Base-by-base conservation (phyloP, 2,888 invertebrate genomes). In the Schrankia costaestrigalis region DNA sequence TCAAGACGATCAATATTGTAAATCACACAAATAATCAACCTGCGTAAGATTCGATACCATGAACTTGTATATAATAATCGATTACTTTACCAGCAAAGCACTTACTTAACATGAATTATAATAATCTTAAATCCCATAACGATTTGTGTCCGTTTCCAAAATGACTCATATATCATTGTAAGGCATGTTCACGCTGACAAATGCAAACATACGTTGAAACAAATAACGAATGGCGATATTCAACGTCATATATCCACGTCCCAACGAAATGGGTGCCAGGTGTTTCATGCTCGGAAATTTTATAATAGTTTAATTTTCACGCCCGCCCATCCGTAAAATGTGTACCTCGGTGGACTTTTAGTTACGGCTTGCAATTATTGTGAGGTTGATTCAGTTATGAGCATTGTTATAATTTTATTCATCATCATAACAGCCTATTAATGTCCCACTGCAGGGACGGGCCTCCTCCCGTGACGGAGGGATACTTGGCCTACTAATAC, bases 271-370 rank as follows among this genome's bases (percentile, higher is more conserved):
- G 61, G 54, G 55, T 46, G 51, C 53, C 70, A 69, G 71, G 71
- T 72, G 72, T 47, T 61, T 54, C 43, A 37, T 35, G 48, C 36
- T 54, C n/a, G 46, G 41, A 57, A 58, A 63, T 57, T 62, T 58
- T 52, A 63, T 64, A 65, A 59, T 64, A 67, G 59, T 65, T 65
- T 63, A 62, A 65, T 65, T 63, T 65, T 53, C 57, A 38, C 39
- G 47, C 36, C 35, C 47, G 27, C 33, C 32, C 43, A 40, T 42
- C 38, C 34, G 46, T 54, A 53, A 59, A 62, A 53, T 31, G 37
- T 48, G 43, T 46, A 44, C 55, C 50, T 41, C 8, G 31, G 26
- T 34, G 31, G 12, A 11, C 35, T 35, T 53, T 40, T 46, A 43
- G 43, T 53, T 44, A 36, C 38, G 38, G 19, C 28, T 19, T 25